These are phyloP conservation scores for Platalea minor DNA, from an alignment of 2,797 vertebrate genomes.

Conservation along the genomic window DNA sequence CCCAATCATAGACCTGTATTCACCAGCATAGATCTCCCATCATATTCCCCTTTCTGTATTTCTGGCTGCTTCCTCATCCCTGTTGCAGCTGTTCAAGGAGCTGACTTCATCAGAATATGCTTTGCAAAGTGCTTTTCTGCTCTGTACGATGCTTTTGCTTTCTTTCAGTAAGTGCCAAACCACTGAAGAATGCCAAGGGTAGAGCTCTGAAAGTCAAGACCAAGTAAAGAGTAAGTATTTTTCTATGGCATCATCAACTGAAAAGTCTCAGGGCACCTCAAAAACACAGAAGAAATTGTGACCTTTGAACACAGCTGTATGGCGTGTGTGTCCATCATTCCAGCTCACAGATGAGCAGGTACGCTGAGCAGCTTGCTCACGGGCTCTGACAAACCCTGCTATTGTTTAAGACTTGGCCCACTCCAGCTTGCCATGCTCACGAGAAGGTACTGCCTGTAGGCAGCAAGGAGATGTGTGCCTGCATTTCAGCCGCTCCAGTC, in stretches of 20 bases:
- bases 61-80: background rate
- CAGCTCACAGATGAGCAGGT: background rate
- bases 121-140: slow-evolving; percentile 32
- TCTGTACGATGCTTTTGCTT: slow-evolving; percentile 4
- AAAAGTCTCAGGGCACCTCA: background rate
- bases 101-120: slow-evolving; percentile 48
- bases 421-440: background rate
- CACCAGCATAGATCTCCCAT: background rate
- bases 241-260: background rate
- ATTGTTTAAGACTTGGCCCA: background rate
- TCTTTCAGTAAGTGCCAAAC: slow-evolving; percentile 31
- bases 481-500: background rate
- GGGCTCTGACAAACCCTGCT: background rate
- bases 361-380: background rate
- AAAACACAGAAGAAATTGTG: background rate
- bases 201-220: slow-evolving; percentile 38
- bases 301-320: background rate
- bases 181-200: slow-evolving; percentile 32
- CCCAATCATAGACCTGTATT: background rate
- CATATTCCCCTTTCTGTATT: background rate
- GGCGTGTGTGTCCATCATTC: background rate
- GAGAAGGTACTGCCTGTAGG: background rate
- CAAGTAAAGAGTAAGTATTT: background rate
- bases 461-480: background rate
- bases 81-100: slow-evolving; percentile 24